Base-by-base conservation (phyloP, 1,140 invertebrate species). In the Hydropsyche tenuis region DNA sequence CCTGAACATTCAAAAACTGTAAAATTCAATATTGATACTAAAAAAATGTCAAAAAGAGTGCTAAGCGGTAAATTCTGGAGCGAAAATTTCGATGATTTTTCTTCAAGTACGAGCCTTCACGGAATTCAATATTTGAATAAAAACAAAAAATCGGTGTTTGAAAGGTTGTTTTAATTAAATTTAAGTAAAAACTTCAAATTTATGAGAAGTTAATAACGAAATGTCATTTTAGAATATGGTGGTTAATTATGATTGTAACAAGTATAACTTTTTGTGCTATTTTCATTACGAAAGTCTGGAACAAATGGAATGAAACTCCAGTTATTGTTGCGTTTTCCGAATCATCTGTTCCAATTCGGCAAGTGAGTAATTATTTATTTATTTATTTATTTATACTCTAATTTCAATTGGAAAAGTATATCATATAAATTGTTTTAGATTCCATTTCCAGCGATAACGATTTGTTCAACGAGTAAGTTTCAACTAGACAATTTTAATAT, bases 361-460 rank as follows among this genome's bases (percentile, higher is more conserved):
- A 89, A 78, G 84, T 84, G n/a, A n/a, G n/a, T n/a, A n/a, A 48
- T 43, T 6, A 4, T 37, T 37, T 37, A 4, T 37, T 37, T 37
- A 37, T 37, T 4, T 37, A 4, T 37, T 37, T 37, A 37, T 37
- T 37, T 37, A 37, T 4, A 37, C 9, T n/a, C n/a, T n/a, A n/a
- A 37, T 37, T 37, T 37, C 30, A 9, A 37, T 37, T 37, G n/a
- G n/a, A n/a, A n/a, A n/a, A n/a, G 3, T 37, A 4, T 37, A 4
- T 4, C 9, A 37, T 37, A 4, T 37, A 4, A 4, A 37, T 4
- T 37, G 30, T 37, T 37, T 37, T 63, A 84, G 82, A 87, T 89
- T 45, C 88, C 88, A 0, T 89, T 88, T 75, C 88, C 88, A 12
- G 85, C 88, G 0, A 83, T 89, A 11, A 89, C 88, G 0, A 82